Evolutionary conservation across 1,140 invertebrate species (phyloP), one percentile per base, ranked within the genome.

Genomic region (Alviniconcha marisindica): DNA sequence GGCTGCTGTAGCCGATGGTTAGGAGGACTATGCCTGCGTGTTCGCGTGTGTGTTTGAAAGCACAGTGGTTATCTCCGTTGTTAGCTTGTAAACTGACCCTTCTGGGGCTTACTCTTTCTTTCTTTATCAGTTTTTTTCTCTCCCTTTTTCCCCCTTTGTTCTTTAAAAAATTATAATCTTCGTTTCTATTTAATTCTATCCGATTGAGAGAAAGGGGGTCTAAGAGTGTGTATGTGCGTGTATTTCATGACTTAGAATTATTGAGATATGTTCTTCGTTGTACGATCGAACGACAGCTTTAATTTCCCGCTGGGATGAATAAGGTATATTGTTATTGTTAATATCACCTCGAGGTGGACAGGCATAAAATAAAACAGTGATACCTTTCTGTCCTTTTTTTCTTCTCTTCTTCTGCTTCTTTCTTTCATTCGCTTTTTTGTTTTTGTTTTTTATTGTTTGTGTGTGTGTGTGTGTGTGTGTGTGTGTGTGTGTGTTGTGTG

Each of bases 81-180:
- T 77, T 36, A 48, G n/a, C n/a, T 69, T 69, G 10, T 69, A 7
- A 14, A 12, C 7, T 28, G 7, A 10, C 33, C 33, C n/a, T 28
- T 28, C n/a, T 28, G 7, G n/a, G 7, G 7, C n/a, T 28, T 69
- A 10, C 33, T 28, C n/a, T 69, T 69, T 14, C 33, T 69, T 31
- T 69, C 28, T 51, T 78, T n/a, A 51, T 78, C 48, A 44, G 31
- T 78, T 40, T n/a, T 78, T 78, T 44, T 51, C 48, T 51, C 15
- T 78, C 42, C 48, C 28, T 78, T 78, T 78, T 44, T 51, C 51
- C 48, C 40, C 48, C 48, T 51, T 44, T 78, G 15, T 78, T 44
- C n/a, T 78, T 51, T 21, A 48, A 48, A 24, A 7, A 48, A 78
- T 78, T 24, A 10, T 78, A 48, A 78, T 28, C 51, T 51, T 44